phyloP scores from a whole-genome alignment of 2,113 vertebrate species.

The Megaceryle maxima region DNA sequence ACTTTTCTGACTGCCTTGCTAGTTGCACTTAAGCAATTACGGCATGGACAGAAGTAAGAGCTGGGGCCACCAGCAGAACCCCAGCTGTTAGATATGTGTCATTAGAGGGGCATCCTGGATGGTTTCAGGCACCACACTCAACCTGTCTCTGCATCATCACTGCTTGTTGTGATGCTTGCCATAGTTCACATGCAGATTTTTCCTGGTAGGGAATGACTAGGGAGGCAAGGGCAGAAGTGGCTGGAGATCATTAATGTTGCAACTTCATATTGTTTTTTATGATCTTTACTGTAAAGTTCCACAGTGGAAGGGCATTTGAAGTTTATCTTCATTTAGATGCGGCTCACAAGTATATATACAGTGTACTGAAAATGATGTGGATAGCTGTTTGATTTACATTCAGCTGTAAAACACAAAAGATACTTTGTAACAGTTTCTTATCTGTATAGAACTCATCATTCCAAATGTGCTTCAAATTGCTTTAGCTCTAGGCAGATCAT shows the following conservation, averaged over 20 bases:
- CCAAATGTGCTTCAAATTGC: neutral
- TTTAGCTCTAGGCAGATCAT: neutral
- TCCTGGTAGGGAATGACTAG: neutral
- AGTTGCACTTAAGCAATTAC: neutral
- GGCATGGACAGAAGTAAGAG: neutral
- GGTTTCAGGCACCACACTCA: neutral
- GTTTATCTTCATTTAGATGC: neutral
- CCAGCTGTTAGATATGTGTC: neutral
- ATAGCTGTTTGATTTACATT: neutral
- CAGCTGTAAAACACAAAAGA: neutral
- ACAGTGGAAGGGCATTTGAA: neutral
- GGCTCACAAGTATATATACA: neutral
- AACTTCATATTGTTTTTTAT: neutral
- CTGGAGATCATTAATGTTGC: neutral
- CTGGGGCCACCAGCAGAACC: neutral
- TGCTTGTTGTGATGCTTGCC: neutral
- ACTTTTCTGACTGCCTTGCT: neutral
- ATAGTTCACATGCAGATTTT: neutral
- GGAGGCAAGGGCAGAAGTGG: too few species aligned
- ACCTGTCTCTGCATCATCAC: neutral
- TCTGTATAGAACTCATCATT: neutral
- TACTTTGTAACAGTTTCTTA: neutral
- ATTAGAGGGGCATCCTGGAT: neutral
- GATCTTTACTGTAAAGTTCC: neutral
- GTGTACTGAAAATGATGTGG: neutral